phyloP scores from a whole-genome alignment of 2,797 vertebrate genomes.

The Arrhamphus sclerolepis region DNA sequence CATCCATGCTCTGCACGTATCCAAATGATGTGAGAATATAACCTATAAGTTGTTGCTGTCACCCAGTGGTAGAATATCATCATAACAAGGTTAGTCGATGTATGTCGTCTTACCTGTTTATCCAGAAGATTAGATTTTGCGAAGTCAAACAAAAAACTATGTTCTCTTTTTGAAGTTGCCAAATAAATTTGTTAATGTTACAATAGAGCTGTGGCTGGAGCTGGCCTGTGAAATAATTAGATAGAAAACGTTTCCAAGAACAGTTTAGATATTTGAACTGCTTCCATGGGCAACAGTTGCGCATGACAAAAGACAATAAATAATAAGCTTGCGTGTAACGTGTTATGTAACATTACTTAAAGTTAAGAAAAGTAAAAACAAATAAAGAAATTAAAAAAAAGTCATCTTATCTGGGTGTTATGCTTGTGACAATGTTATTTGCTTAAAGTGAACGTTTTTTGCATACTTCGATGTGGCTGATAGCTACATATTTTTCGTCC shows the following conservation, averaged over 20 bases:
- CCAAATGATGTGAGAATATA: not conserved
- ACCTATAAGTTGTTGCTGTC: slow-evolving; percentile 42
- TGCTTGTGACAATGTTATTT: no score
- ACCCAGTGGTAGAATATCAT: slow-evolving; percentile 51
- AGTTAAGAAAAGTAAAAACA: no score
- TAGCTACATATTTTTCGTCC: no score
- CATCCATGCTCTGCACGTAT: no score
- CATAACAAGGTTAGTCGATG: not conserved
- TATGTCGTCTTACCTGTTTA: slow-evolving; percentile 19
- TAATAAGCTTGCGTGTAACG: not conserved
- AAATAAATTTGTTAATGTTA: no score
- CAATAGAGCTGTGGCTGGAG: no score
- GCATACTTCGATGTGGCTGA: no score
- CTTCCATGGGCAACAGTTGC: slow-evolving; percentile 18
- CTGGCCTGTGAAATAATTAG: not conserved
- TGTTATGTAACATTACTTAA: no score
- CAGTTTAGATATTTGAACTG: not conserved
- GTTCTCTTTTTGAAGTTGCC: not conserved
- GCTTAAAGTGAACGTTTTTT: no score
- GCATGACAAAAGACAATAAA: not conserved
- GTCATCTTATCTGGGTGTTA: no score
- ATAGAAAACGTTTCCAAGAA: not conserved
- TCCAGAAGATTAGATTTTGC: no score
- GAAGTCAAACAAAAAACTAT: not conserved
- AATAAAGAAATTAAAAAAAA: no score